phyloP scores from a whole-genome alignment of 2,797 vertebrate species.

The Gadopsis bispinosus region DNA sequence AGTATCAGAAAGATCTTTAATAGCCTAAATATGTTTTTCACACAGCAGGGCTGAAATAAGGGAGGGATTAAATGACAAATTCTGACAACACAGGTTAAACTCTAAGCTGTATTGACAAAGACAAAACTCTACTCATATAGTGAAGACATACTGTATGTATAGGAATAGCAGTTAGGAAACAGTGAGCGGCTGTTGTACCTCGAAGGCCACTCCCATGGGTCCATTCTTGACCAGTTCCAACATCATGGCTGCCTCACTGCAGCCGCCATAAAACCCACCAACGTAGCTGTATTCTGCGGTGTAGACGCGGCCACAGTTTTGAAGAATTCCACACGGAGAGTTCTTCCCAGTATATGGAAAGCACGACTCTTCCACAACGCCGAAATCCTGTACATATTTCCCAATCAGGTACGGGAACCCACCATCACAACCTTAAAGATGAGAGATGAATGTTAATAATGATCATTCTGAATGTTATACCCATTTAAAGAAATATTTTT shows the following conservation, averaged over 20 bases:
- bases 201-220: constrained; percentile 91
- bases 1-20: not conserved
- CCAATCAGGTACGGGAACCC: constrained; percentile 97
- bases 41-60: not conserved
- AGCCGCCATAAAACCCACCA: constrained; percentile 96
- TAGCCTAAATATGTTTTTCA: not conserved
- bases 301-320: constrained; percentile 85
- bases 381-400: constrained; percentile 94
- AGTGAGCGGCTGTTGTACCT: constrained; percentile 72
- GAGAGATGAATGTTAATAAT: not conserved
- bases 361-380: constrained; percentile 92
- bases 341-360: constrained; percentile 88
- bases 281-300: constrained; percentile 91
- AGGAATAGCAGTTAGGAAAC: not conserved
- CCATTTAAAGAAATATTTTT: not conserved
- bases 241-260: constrained; percentile 94
- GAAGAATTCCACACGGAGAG: constrained; percentile 83
- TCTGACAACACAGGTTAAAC: not conserved
- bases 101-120: not conserved
- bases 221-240: constrained; percentile 91
- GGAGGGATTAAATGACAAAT: not conserved
- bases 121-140: not conserved
- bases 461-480: too few relatives aligned
- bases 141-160: not conserved
- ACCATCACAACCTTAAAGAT: constrained; percentile 90